phyloP scores from a whole-genome alignment of 1,140 invertebrate genomes.

The Pseudomyrmex flavicornis region DNA sequence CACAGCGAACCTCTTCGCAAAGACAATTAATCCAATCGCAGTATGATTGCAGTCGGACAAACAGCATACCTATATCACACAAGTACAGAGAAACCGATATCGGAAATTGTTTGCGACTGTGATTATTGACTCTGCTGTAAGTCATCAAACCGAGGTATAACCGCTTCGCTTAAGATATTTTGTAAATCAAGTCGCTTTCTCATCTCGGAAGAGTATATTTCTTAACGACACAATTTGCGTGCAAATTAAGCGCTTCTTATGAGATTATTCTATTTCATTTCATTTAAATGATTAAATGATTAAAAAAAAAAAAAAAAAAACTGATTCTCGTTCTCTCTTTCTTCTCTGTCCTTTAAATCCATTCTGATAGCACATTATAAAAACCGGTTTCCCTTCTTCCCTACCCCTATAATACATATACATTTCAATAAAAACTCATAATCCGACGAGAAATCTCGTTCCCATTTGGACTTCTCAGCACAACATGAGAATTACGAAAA shows the following conservation, averaged over 20 bases:
- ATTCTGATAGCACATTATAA: too few relatives aligned
- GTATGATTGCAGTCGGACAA: conserved; percentile 28
- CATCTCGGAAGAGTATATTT: neutral
- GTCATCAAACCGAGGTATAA: neutral
- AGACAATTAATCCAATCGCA: conserved; percentile 49
- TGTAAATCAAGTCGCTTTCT: conserved; percentile 12
- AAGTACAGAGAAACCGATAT: conserved; percentile 30
- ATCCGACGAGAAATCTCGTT: neutral
- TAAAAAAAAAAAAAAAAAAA: neutral
- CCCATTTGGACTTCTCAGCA: too few relatives aligned
- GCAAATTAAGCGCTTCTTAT: neutral
- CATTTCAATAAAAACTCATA: conserved; percentile 1
- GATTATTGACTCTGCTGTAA: conserved; percentile 13
- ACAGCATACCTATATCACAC: conserved; percentile 23
- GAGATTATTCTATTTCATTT: conserved; percentile 6
- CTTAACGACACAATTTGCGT: neutral
- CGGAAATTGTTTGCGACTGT: conserved; percentile 22
- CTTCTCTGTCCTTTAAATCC: too few relatives aligned
- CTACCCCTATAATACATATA: neutral
- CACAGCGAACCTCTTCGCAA: conserved; percentile 14
- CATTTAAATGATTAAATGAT: neutral
- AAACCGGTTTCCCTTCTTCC: neutral
- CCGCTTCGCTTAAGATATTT: neutral
- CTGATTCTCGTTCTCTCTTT: neutral
- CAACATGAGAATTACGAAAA: too few relatives aligned